These are phyloP conservation scores for Brachynemurus nebulosus DNA, from an alignment of 2,888 invertebrate species.

Conservation along the genomic window DNA sequence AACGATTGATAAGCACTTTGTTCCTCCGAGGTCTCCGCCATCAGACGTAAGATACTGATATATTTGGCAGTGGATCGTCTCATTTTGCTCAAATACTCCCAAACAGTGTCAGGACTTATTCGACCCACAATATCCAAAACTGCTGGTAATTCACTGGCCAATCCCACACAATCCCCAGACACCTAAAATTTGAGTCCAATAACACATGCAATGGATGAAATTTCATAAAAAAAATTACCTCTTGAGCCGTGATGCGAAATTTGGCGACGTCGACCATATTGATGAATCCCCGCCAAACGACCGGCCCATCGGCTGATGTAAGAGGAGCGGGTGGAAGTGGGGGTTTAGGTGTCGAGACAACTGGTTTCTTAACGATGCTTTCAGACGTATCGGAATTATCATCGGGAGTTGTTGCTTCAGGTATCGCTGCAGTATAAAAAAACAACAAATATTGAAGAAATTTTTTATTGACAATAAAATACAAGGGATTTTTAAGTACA, in stretches of 20 bases:
- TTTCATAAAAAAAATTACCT: conserved; percentile 34
- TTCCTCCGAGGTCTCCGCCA: conserved; percentile 70
- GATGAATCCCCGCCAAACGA: conserved; percentile 68
- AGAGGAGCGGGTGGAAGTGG: conserved; percentile 3
- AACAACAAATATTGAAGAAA: neutral
- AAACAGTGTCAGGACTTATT: conserved; percentile 78
- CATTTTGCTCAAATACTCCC: conserved; percentile 88
- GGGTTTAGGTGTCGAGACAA: conserved; percentile 14
- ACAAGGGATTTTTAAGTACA: too few relatives aligned
- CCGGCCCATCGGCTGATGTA: conserved; percentile 12
- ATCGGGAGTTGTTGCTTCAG: conserved; percentile 13
- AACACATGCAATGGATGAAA: neutral
- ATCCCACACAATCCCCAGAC: conserved; percentile 48
- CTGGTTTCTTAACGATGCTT: conserved; percentile 18
- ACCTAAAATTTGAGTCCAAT: conserved; percentile 25
- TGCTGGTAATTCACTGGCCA: conserved; percentile 58
- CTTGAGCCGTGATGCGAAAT: conserved; percentile 69
- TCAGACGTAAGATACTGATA: conserved; percentile 66
- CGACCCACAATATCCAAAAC: conserved; percentile 82
- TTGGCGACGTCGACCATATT: conserved; percentile 85
- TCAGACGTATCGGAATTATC: conserved; percentile 15
- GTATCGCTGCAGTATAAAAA: neutral
- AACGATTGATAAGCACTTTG: conserved; percentile 72
- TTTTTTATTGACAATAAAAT: too few relatives aligned
- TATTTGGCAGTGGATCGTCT: conserved; percentile 78